A percentile compares a stretch with the other conserved stretches of the same genome.
phyloP scores from a whole-genome alignment of 2,797 vertebrate genomes.

The Artibeus jamaicensis region DNA sequence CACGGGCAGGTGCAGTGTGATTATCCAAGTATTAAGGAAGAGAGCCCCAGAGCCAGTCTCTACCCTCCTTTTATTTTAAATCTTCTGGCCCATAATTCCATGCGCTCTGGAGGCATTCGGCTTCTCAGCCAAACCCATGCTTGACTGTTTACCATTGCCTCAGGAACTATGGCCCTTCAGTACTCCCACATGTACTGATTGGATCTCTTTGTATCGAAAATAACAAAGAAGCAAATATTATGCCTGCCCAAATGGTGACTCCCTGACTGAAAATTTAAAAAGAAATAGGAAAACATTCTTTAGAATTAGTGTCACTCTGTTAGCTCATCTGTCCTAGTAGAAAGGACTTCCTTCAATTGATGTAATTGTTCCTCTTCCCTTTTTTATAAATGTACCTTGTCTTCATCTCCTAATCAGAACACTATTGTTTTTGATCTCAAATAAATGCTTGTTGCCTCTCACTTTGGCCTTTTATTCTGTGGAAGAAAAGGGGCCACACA shows the following conservation, averaged over 20 bases:
- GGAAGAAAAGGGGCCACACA: too few relatives aligned
- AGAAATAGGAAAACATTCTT: not conserved
- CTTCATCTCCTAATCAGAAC: not conserved
- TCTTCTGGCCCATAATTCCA: not conserved
- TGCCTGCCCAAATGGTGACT: not conserved
- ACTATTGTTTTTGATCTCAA: not conserved
- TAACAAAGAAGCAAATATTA: not conserved
- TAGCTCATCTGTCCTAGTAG: not conserved
- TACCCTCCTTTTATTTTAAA: not conserved
- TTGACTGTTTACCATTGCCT: not conserved
- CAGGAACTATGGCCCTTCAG: too few relatives aligned
- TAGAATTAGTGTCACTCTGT: not conserved
- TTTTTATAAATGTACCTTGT: not conserved
- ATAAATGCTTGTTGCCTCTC: not conserved
- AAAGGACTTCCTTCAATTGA: not conserved
- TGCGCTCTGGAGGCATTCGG: not conserved
- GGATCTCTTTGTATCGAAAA: not conserved
- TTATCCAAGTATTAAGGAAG: not conserved
- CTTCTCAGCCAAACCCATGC: not conserved
- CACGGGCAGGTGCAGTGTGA: not conserved
- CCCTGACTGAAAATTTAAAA: not conserved
- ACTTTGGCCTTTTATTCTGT: not conserved
- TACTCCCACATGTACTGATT: not conserved
- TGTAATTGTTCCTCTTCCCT: not conserved
- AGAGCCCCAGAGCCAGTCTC: not conserved